A percentile compares a stretch with the other conserved stretches of the same genome.
Conservation (phyloP, 2,797 vertebrate genomes). For the Tachyglossus aculeatus region DNA sequence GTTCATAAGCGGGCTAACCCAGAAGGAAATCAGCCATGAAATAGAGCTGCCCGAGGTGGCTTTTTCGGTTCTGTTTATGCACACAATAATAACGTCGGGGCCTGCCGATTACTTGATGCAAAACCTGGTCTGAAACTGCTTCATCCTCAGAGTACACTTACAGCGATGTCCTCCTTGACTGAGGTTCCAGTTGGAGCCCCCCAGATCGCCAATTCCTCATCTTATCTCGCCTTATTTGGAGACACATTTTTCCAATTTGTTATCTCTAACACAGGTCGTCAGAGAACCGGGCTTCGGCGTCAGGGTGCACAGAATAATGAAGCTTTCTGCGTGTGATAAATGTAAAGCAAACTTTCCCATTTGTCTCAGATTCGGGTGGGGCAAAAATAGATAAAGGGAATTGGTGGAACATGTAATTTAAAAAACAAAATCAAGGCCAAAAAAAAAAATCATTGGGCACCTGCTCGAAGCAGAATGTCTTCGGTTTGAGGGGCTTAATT, state of each 20-base stretch:
- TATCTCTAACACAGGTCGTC: neutral
- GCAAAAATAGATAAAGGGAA: neutral
- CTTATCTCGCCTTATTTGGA: neutral
- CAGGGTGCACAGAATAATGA: slow-evolving; percentile 75
- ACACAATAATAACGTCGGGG: neutral
- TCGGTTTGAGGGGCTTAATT: neutral
- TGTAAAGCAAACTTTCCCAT: slow-evolving; percentile 74
- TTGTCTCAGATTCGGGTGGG: neutral
- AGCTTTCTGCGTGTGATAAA: slow-evolving; percentile 73
- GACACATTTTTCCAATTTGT: neutral
- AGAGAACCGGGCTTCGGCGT: neutral
- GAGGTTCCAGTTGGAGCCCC: neutral
- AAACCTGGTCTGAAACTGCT: neutral
- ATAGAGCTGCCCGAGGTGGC: neutral
- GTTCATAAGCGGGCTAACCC: neutral
- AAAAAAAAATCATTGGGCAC: rapidly evolving
- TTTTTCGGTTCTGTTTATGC: neutral
- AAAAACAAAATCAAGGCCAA: neutral
- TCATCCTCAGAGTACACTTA: neutral
- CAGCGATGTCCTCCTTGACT: neutral
- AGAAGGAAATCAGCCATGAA: neutral
- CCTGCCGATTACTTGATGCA: neutral
- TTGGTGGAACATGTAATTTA: neutral
- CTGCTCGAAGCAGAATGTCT: neutral
- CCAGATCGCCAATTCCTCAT: neutral